Evolutionary conservation across 2,888 invertebrate genomes (phyloP), one percentile per base, ranked within the genome.

Genomic region (Tineola bisselliella): DNA sequence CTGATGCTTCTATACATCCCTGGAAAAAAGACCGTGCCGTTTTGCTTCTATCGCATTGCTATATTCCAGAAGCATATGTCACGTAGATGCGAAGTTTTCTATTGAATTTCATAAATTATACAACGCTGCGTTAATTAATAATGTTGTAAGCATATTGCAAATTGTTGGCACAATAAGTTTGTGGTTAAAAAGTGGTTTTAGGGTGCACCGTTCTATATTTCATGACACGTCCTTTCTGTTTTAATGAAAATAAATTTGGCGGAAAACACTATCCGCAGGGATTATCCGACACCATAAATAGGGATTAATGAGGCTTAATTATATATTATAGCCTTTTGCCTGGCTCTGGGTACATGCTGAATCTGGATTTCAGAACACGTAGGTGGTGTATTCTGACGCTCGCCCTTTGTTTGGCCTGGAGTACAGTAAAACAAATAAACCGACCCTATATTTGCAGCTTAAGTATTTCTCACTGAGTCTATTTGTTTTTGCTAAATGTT

Each of bases 281-380:
- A 75, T 77, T 76, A 75, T 67, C 69, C 63, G 67, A 63, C 65
- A 66, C 70, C 71, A 77, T 79, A 78, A 76, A 79, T 78, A 74
- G 67, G 72, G 76, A 77, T 81, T 74, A 79, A 79, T 79, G 74
- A 74, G 76, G 69, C 76, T 77, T 79, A 76, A 80, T 76, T 77
- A 76, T 72, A 73, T 38, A 38, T n/a, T n/a, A n/a, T 73, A 69
- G 70, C 72, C 72, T 74, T 74, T 74, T 71, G 74, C 68, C 67
- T 68, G 60, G 64, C 65, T 64, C 63, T 58, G 62, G 61, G 61
- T 60, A 62, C 58, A 58, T 30, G 10, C 48, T 17, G 48, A 48
- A 48, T 48, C 48, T 48, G 48, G 67, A 63, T 74, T 77, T 75
- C 76, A 65, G 67, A 63, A 68, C 79, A 81, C 79, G 81, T 81